Base-by-base conservation (phyloP, 2,888 invertebrate genomes). In the Heliconius ethilla region DNA sequence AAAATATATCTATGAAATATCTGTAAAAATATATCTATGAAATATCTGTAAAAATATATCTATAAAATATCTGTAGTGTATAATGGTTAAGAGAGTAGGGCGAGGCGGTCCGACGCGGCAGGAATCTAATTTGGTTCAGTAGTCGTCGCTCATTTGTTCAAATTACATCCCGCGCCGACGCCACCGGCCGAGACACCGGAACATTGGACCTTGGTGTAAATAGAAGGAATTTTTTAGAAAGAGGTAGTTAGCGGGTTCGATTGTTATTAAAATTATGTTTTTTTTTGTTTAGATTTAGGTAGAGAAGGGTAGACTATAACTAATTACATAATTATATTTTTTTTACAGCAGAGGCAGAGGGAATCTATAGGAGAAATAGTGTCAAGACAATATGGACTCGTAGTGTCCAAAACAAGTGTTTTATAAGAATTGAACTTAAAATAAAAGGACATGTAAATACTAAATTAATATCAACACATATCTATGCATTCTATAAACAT, bases 41-140 rank as follows among this genome's bases (percentile, higher is more conserved):
- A n/a, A 67, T 11, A n/a, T 2, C 1, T 29, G 4, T 18, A 45
- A 5, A 6, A 18, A 51, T 0, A 18, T 51, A 51, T 51, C 13
- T 29, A 6, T 29, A 29, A 29, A 33, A 59, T 77, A 77, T 77
- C 73, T 77, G 29, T 62, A 70, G 77, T 77, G 77, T 77, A 62
- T 67, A 29, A n/a, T 45, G 73, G 66, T 67, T 55, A 40, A 27
- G 27, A 72, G 83, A 83, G 83, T 81, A 82, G 83, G 78, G 81
- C 70, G 81, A 76, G 79, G 82, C 85, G 82, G 83, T 81, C 86
- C 83, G 84, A 83, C 85, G 83, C 83, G 83, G 83, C 85, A 83
- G 92, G 88, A 95, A 95, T 95, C 95, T 95, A 96, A 96, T 96
- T 96, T 96, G 95, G 95, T 95, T 95, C 93, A 92, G 92, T 93